Evolutionary conservation across 37 sponge, comb jelly and placozoan species (phyloP).

Genomic region (Dysidea cf. avara): DNA sequence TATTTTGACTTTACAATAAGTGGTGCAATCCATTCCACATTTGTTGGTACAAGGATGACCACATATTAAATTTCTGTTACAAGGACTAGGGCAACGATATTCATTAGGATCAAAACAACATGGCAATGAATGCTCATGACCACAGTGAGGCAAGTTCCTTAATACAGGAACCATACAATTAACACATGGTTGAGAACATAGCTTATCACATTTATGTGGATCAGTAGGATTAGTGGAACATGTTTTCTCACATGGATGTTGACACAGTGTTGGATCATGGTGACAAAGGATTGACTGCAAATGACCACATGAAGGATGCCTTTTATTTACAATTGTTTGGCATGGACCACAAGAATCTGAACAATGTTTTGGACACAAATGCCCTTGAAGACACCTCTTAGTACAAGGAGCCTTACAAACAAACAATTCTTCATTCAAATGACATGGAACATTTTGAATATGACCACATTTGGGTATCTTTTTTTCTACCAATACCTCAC

Average conservation of each 20-base stretch:
- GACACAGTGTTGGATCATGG: conserved; percentile 35
- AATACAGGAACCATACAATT: too few relatives aligned
- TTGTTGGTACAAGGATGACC: conserved; percentile 41
- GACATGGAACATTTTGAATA: too few relatives aligned
- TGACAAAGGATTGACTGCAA: conserved; percentile 4
- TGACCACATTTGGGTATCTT: too few relatives aligned
- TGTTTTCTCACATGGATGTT: conserved; percentile 11
- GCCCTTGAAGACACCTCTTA: conserved; percentile 28
- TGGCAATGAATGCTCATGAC: too few relatives aligned
- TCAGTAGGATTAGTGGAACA: conserved; percentile 30
- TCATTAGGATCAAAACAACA: too few relatives aligned
- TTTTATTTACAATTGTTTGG: conserved; percentile 6
- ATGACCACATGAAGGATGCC: conserved; percentile 52
- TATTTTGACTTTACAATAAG: conserved; percentile 26
- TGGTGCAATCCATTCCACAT: conserved; percentile 51
- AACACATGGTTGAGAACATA: conserved; percentile 30
- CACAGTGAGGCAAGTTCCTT: too few relatives aligned
- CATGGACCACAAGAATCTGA: conserved; percentile 25
- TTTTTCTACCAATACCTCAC: conserved; percentile 17
- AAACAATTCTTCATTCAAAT: too few relatives aligned
- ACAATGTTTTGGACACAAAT: conserved; percentile 24
- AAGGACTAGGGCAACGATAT: too few relatives aligned
- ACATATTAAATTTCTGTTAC: conserved; percentile 32
- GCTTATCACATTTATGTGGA: conserved; percentile 17
- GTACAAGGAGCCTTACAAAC: conserved; percentile 23